Evolutionary conservation across 1,140 invertebrate species (phyloP).

Genomic region (Panagrolaimus sp.): DNA sequence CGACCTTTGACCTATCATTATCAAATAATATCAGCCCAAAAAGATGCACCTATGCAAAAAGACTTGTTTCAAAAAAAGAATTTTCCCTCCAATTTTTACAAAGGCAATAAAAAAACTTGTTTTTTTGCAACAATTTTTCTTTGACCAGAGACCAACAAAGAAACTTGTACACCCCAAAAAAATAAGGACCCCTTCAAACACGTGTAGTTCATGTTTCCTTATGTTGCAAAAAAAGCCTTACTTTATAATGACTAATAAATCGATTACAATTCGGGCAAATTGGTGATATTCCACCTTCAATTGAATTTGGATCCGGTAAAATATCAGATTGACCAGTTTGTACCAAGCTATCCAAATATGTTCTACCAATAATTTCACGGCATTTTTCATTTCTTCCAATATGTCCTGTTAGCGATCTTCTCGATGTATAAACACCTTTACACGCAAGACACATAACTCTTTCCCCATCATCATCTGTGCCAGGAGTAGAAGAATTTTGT

Average conservation of each 20-base stretch:
- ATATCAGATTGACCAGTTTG: constrained; percentile 18
- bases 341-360: constrained; percentile 39
- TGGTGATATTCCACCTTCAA: constrained; percentile 29
- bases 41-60: no score
- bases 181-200: no score
- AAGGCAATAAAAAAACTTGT: no score
- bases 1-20: neutral
- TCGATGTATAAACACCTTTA: neutral
- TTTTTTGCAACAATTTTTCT: no score
- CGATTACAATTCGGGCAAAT: constrained; percentile 47
- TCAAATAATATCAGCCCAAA: no score
- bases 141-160: no score
- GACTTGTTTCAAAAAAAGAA: no score
- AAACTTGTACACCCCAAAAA: no score
- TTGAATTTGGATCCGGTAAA: constrained; percentile 29
- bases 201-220: no score
- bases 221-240: constrained; percentile 4
- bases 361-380: constrained; percentile 43
- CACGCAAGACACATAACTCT: constrained; percentile 3
- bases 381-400: constrained; percentile 45
- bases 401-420: constrained; percentile 36
- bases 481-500: no score
- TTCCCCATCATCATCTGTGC: neutral
- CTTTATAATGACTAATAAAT: constrained; percentile 49
- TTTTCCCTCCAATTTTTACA: no score